phyloP scores from a whole-genome alignment of 2,888 invertebrate genomes.

The Himalopsyche anomala region DNA sequence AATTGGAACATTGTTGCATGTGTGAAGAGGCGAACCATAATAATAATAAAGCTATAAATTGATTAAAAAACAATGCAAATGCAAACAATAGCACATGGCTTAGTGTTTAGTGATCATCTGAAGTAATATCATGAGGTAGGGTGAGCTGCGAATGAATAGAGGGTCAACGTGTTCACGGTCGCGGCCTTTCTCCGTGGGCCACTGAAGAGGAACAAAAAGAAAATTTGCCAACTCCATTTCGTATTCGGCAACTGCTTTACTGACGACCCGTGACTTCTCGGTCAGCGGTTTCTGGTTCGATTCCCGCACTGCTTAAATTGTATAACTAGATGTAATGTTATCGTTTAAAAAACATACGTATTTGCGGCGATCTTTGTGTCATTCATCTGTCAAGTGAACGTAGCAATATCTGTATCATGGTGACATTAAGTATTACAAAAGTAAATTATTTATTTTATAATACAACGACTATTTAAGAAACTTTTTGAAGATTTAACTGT shows the following conservation, averaged over 20 bases:
- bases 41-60: not conserved
- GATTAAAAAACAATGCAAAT: not conserved
- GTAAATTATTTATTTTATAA: too few species aligned
- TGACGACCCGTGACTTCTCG: constrained; percentile 63
- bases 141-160: not conserved
- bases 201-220: constrained; percentile 47
- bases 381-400: too few species aligned
- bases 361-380: too few species aligned
- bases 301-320: not conserved
- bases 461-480: too few species aligned
- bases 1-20: too few species aligned
- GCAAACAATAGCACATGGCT: not conserved
- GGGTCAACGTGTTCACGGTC: constrained; percentile 50
- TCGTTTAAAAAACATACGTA: not conserved
- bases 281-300: constrained; percentile 63
- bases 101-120: not conserved
- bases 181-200: constrained; percentile 48
- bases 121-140: not conserved
- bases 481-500: too few species aligned
- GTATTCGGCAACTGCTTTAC: constrained; percentile 10
- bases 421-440: too few species aligned
- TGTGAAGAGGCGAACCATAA: too few species aligned
- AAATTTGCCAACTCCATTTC: constrained; percentile 9
- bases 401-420: too few species aligned
- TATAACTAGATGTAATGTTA: not conserved